Evolutionary conservation across 2,888 invertebrate genomes (phyloP).

Genomic region (Rhagium mordax): DNA sequence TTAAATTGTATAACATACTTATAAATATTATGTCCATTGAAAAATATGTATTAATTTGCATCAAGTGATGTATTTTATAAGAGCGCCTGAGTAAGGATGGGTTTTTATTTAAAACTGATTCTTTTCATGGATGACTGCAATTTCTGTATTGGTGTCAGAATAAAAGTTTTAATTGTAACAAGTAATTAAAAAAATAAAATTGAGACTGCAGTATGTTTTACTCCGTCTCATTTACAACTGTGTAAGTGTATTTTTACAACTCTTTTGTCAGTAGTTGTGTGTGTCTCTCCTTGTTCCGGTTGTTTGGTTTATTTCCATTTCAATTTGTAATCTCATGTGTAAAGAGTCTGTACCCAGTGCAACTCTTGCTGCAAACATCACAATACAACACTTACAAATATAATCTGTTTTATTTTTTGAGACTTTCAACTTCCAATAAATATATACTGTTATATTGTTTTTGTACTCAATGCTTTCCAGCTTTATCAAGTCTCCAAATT

Average conservation of each 20-base stretch:
- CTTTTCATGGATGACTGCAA: constrained; percentile 62
- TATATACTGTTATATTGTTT: constrained; percentile 25
- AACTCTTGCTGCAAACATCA: constrained; percentile 57
- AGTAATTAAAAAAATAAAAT: constrained; percentile 61
- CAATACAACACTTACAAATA: constrained; percentile 68
- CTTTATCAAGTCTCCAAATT: background rate
- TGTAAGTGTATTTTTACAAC: constrained; percentile 68
- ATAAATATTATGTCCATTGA: constrained; percentile 66
- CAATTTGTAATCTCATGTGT: constrained; percentile 63
- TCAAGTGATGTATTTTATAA: constrained; percentile 68
- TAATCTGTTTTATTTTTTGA: constrained; percentile 56
- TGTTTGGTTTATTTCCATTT: constrained; percentile 60
- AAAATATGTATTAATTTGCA: constrained; percentile 59
- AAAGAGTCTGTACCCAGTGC: constrained; percentile 46
- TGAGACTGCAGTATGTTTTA: constrained; percentile 54
- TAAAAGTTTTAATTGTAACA: constrained; percentile 67
- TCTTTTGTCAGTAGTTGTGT: constrained; percentile 68
- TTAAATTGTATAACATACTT: constrained; percentile 67
- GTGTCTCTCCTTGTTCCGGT: constrained; percentile 65
- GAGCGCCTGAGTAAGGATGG: constrained; percentile 54
- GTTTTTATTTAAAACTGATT: constrained; percentile 41
- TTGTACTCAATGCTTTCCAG: background rate
- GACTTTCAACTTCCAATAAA: constrained; percentile 32
- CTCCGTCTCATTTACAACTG: constrained; percentile 57
- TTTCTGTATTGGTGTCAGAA: constrained; percentile 68